Conservation (phyloP, 1,140 invertebrate species). For the Sesamia nonagrioides region DNA sequence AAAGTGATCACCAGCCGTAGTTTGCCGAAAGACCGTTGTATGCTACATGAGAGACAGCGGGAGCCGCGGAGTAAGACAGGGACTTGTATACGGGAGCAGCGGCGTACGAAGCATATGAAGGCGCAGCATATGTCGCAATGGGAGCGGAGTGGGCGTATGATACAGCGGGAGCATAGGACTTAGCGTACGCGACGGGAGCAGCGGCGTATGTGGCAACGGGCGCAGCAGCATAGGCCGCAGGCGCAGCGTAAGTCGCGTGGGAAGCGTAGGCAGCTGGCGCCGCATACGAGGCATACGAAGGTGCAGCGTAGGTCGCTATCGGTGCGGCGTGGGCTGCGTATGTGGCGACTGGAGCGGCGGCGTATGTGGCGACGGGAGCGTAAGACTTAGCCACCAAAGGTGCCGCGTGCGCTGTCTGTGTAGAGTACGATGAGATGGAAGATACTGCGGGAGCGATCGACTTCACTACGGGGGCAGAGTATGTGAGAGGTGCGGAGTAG, state of each 20-base stretch:
- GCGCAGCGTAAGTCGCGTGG: constrained; percentile 44
- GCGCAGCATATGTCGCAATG: constrained; percentile 14
- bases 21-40: constrained; percentile 63
- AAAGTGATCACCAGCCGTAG: constrained; percentile 67
- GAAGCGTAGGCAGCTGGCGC: constrained; percentile 12
- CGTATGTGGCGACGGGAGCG: constrained; percentile 59
- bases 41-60: constrained; percentile 69
- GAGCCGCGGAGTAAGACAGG: constrained; percentile 67
- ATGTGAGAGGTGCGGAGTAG: constrained; percentile 57
- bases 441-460: constrained; percentile 64
- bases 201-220: constrained; percentile 54
- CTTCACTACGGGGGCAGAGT: constrained; percentile 60
- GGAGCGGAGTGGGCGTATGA: constrained; percentile 38
- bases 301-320: constrained; percentile 10
- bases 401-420: constrained; percentile 57
- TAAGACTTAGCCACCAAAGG: constrained; percentile 54
- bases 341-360: constrained; percentile 55
- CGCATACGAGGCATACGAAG: constrained; percentile 19
- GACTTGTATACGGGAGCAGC: constrained; percentile 61
- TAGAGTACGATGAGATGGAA: constrained; percentile 66
- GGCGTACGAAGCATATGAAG: constrained; percentile 21
- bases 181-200: constrained; percentile 57
- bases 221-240: constrained; percentile 43
- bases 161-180: constrained; percentile 2
- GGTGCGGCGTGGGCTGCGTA: constrained; percentile 51